phyloP scores from a whole-genome alignment of 1,140 invertebrate species.

The Parapsyche elsis region DNA sequence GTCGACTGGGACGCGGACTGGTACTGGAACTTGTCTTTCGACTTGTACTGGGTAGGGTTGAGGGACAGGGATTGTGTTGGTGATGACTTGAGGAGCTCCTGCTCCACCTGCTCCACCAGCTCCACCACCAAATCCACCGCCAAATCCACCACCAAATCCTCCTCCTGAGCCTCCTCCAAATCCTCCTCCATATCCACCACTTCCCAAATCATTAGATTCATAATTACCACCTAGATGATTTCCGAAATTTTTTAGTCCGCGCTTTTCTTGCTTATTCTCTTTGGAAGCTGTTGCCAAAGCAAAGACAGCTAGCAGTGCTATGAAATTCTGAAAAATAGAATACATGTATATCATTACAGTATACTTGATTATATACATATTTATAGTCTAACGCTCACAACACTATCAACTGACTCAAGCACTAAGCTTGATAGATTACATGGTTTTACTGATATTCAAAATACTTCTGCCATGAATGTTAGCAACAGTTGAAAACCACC shows the following conservation, averaged over 20 bases:
- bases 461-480: too few relatives aligned
- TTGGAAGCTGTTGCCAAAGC: constrained; percentile 33
- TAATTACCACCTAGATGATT: constrained; percentile 18
- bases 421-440: too few relatives aligned
- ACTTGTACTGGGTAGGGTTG: constrained; percentile 53
- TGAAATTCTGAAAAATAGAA: constrained; percentile 40
- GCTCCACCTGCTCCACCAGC: not conserved
- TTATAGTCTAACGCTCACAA: too few relatives aligned
- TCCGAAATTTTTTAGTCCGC: constrained; percentile 45
- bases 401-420: too few relatives aligned
- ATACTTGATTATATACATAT: too few relatives aligned
- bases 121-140: constrained; percentile 4
- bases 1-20: constrained; percentile 52
- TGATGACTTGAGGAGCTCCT: constrained; percentile 50
- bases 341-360: not conserved
- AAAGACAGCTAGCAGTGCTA: constrained; percentile 40
- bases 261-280: constrained; percentile 53
- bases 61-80: constrained; percentile 54
- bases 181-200: constrained; percentile 21
- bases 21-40: constrained; percentile 48
- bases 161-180: not conserved
- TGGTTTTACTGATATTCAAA: too few relatives aligned
- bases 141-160: not conserved
- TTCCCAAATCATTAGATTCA: not conserved
- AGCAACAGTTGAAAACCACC: too few relatives aligned